Evolutionary conservation across 1,140 invertebrate genomes (phyloP).

Genomic region (Battus philenor): DNA sequence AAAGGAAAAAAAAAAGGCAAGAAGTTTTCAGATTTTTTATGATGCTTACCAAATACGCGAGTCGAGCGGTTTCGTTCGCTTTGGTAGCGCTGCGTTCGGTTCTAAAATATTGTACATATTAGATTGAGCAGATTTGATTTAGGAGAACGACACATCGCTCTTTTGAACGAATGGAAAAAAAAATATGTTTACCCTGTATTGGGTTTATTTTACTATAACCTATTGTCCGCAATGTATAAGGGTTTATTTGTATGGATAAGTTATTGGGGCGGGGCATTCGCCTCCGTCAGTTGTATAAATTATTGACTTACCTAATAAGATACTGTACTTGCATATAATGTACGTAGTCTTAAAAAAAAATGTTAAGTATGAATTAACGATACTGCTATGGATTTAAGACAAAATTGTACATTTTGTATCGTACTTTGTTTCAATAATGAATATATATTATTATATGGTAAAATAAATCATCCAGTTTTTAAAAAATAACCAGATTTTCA

Average conservation of each 20-base stretch:
- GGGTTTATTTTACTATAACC: conserved; percentile 47
- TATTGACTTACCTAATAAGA: conserved; percentile 63
- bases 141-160: conserved; percentile 36
- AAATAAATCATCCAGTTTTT: conserved; percentile 75
- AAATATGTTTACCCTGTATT: conserved; percentile 24
- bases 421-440: conserved; percentile 74
- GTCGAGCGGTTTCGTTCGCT: conserved; percentile 25
- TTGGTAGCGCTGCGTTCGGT: conserved; percentile 29
- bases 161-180: conserved; percentile 34
- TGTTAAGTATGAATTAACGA: conserved; percentile 69
- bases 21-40: conserved; percentile 43
- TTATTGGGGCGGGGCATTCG: conserved; percentile 29
- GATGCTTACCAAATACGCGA: conserved; percentile 62
- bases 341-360: conserved; percentile 69
- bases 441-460: conserved; percentile 75
- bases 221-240: conserved; percentile 49
- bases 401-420: conserved; percentile 73
- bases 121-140: conserved; percentile 36
- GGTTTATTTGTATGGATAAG: conserved; percentile 49
- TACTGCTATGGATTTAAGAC: conserved; percentile 61
- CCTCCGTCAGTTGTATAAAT: conserved; percentile 68
- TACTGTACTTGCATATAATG: conserved; percentile 68
- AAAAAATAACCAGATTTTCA: conserved; percentile 68
- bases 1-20: too few species aligned
- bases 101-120: conserved; percentile 54